Percentiles rank a stretch among this genome's conserved stretches.
These are phyloP conservation scores for Drosophila seguyi DNA, from an alignment of 1,140 invertebrate genomes.

Conservation along the genomic window DNA sequence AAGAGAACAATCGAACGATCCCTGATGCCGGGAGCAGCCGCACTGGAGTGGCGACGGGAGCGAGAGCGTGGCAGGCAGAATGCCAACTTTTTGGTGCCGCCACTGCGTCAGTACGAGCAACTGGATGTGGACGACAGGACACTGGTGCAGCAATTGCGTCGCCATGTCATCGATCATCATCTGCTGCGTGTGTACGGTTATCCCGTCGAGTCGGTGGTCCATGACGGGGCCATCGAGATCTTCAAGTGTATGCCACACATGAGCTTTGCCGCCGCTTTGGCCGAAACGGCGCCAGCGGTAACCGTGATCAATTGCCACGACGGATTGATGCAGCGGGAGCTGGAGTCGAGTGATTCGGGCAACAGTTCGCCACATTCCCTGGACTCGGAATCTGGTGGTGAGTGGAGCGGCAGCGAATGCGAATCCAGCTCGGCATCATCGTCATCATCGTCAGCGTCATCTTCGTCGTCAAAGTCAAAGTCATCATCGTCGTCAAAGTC, in stretches of 20 bases:
- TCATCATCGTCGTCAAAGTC: no score
- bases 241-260: slow-evolving; percentile 86
- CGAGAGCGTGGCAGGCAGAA: slow-evolving; percentile 17
- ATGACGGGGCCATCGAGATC: slow-evolving; percentile 88
- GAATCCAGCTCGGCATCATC: slow-evolving; percentile 28
- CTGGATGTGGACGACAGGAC: slow-evolving; percentile 84
- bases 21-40: slow-evolving; percentile 21
- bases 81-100: slow-evolving; percentile 62
- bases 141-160: slow-evolving; percentile 85
- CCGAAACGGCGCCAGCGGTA: slow-evolving; percentile 41
- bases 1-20: slow-evolving; percentile 32
- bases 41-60: slow-evolving; percentile 29
- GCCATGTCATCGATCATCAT: slow-evolving; percentile 88
- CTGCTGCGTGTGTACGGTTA: slow-evolving; percentile 90
- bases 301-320: slow-evolving; percentile 68
- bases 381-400: slow-evolving; percentile 85
- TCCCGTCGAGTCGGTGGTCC: slow-evolving; percentile 88
- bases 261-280: slow-evolving; percentile 84
- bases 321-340: slow-evolving; percentile 32
- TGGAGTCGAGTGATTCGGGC: slow-evolving; percentile 68
- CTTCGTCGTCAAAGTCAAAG: no score
- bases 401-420: slow-evolving; percentile 72
- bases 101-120: slow-evolving; percentile 78
- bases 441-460: slow-evolving; percentile 3
- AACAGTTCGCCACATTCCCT: slow-evolving; percentile 86